phyloP scores from a whole-genome alignment of 2,113 vertebrate species.

The Nyctereutes procyonoides region DNA sequence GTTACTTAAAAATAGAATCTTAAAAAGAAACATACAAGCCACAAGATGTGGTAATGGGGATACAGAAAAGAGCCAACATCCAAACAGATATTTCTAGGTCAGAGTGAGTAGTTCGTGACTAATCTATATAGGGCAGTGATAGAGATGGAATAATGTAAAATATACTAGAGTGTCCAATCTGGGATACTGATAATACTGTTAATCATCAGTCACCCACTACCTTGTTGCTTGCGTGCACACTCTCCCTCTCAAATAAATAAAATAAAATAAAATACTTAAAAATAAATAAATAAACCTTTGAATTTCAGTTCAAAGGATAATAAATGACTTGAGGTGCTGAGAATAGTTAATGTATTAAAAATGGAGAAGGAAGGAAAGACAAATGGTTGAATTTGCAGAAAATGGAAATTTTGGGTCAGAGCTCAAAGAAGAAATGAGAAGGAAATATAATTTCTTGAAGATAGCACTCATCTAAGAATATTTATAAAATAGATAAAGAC shows the following conservation, averaged over 20 bases:
- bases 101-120: not conserved
- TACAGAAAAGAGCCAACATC: not conserved
- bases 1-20: not conserved
- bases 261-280: not conserved
- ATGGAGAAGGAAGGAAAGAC: not conserved
- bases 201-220: too few relatives aligned
- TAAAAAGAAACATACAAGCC: not conserved
- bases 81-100: not conserved
- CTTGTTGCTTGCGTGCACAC: too few relatives aligned
- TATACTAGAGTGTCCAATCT: not conserved
- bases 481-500: not conserved
- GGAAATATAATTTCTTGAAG: not conserved
- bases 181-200: not conserved
- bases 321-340: not conserved
- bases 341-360: not conserved
- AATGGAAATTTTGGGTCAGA: not conserved
- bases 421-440: not conserved
- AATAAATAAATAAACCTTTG: not conserved
- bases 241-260: not conserved
- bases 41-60: not conserved
- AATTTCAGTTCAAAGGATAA: not conserved
- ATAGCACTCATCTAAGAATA: not conserved
- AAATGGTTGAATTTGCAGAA: not conserved
- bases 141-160: not conserved
- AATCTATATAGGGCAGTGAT: rapidly evolving